A percentile compares a stretch with the other conserved stretches of the same genome.
Conservation (phyloP, 2,888 invertebrate species). For the Lithodes maja region DNA sequence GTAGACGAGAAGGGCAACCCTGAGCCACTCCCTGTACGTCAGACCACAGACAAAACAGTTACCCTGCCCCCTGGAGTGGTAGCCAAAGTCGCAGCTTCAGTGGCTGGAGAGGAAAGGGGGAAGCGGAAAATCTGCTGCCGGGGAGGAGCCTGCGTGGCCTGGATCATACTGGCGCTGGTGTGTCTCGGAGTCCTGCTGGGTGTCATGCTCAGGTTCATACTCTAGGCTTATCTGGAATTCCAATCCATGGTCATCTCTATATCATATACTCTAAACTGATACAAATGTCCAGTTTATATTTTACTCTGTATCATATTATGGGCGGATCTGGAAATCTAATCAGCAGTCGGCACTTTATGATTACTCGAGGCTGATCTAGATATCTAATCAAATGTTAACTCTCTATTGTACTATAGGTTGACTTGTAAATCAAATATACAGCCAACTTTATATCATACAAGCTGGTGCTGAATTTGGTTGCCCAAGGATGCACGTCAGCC, state of each 20-base stretch:
- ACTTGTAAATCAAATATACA: no score
- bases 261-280: no score
- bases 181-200: constrained; percentile 62
- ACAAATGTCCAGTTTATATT: neutral
- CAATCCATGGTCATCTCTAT: no score
- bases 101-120: constrained; percentile 6
- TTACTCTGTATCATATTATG: neutral
- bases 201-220: constrained; percentile 66
- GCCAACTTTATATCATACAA: no score
- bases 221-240: constrained; percentile 27
- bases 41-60: constrained; percentile 50
- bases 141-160: constrained; percentile 65
- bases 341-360: no score
- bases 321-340: neutral
- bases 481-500: no score
- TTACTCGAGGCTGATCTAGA: no score
- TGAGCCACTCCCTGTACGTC: constrained; percentile 65
- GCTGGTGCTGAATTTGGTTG: no score
- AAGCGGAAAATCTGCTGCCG: constrained; percentile 43
- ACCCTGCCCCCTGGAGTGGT: constrained; percentile 35
- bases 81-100: constrained; percentile 48
- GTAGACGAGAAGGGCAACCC: constrained; percentile 65
- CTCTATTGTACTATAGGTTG: no score
- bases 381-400: no score
- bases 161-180: constrained; percentile 67